Evolutionary conservation across 1,140 invertebrate species (phyloP), one percentile per base, ranked within the genome.

Genomic region (Batillaria attramentaria): DNA sequence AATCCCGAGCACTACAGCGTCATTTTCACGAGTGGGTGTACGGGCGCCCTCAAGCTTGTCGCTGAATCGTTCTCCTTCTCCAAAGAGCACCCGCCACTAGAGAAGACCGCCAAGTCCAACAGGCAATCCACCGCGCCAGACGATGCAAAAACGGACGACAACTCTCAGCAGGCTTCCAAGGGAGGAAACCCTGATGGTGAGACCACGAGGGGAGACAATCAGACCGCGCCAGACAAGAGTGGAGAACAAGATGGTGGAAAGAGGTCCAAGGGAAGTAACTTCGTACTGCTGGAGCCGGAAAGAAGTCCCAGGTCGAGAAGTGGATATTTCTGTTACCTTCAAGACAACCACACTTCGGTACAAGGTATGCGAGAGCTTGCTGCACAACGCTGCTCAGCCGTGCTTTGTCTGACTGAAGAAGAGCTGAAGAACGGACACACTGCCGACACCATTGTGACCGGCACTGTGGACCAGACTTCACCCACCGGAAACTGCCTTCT

Each of bases 281-380:
- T 4, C 24, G 57, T 62, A 28, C 3, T 28, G 8, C 70, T 72
- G 43, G 5, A 43, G 13, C 41, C n/a, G 28, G 20, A 10, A 16
- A 41, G 20, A 16, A 18, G 31, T n/a, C n/a, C n/a, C n/a, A n/a
- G n/a, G n/a, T n/a, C n/a, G 20, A 60, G 65, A 13, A 72, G 24
- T 18, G 88, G 87, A n/a, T 83, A 79, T 68, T 89, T 98, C 89
- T 93, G 94, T 28, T 97, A 98, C 88, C 91, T 96, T 54, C 93
- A 94, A 86, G 97, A 99, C 88, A 98, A 97, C 89, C 98, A 99
- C 87, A 99, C 97, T 1, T 99, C 97, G 6, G 96, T 98, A 2
- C 92, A 98, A 79, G 97, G 97, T 28, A 95, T 98, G 93, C 92
- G 97, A 88, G 95, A 95, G 91, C 79, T 89, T 13, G 86, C 89